Percentiles rank a stretch among this genome's conserved stretches.
phyloP scores from a whole-genome alignment of 2,113 vertebrate genomes.

The Dasyurus viverrinus region DNA sequence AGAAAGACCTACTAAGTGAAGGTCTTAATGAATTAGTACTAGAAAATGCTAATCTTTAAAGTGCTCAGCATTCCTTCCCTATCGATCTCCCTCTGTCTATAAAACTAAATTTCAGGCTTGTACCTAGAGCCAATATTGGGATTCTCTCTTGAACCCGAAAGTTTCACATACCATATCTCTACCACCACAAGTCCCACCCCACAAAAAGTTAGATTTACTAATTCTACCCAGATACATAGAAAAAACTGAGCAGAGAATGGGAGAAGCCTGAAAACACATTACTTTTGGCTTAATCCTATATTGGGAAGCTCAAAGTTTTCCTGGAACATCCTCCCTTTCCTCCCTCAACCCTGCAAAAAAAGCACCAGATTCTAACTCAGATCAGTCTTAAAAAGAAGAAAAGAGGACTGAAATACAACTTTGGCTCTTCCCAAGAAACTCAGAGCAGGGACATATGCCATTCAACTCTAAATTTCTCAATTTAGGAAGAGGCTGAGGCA shows the following conservation, averaged over 20 bases:
- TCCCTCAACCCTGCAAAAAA: background rate
- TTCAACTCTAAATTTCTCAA: background rate
- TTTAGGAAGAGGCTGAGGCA: background rate
- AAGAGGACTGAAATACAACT: background rate
- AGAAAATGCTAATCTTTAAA: background rate
- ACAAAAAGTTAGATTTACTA: background rate
- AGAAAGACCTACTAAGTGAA: background rate
- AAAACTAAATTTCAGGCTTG: background rate
- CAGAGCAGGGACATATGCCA: background rate
- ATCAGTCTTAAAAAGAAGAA: background rate
- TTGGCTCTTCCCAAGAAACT: background rate
- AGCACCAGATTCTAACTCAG: background rate
- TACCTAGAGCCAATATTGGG: background rate
- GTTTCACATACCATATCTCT: background rate
- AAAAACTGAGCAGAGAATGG: background rate
- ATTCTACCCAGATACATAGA: background rate
- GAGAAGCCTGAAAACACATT: background rate
- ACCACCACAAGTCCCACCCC: background rate
- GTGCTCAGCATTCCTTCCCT: background rate
- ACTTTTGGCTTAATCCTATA: background rate
- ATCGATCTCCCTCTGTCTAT: background rate
- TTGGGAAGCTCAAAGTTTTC: background rate
- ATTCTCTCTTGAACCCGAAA: background rate
- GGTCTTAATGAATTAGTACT: background rate
- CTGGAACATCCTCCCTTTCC: background rate